Evolutionary conservation across 2,113 vertebrate genomes (phyloP), one percentile per base, ranked within the genome.

Genomic region (Bubalus kerabau): DNA sequence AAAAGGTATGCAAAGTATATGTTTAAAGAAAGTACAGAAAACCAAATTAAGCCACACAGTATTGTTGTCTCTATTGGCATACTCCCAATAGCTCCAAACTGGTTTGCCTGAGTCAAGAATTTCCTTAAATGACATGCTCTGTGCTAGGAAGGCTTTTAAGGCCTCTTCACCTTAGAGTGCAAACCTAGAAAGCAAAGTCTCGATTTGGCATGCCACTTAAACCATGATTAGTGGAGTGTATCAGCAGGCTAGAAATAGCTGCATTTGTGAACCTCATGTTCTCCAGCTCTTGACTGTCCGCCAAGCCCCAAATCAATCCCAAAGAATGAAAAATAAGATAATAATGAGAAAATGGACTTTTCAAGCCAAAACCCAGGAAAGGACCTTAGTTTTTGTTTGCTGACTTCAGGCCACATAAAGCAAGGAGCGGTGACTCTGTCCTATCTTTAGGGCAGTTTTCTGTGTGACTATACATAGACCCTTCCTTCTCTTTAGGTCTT

Each of bases 271-370:
- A 87, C 95, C 91, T 98, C 95, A 96, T 95, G 87, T 92, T 97
- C 97, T 71, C 48, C 26, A 74, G 84, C 54, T 85, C 88, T 98
- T 97, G 93, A 97, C 90, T 84, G 62, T 54, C 94, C 50, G 92
- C 96, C 97, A 97, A 98, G 74, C 57, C 80, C 84, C 89, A 96
- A 94, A 94, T 98, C 96, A 97, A 87, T 95, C 91, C 93, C 96
- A 97, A 94, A 95, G 97, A 97, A 97, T 93, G 91, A 98, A 98
- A 92, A 95, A 84, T 50, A 96, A 97, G 94, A 94, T 97, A 76
- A 90, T 94, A 97, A 97, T 48, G 91, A 97, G 97, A 87, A 97
- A 97, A 98, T 95, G 84, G 89, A 95, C 78, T 90, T 92, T 76
- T 59, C 50, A 43, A 97, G 96, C 97, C 90, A 92, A 95, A 92